Base-by-base conservation (phyloP, 1,140 invertebrate species). In the Cyclina sinensis region DNA sequence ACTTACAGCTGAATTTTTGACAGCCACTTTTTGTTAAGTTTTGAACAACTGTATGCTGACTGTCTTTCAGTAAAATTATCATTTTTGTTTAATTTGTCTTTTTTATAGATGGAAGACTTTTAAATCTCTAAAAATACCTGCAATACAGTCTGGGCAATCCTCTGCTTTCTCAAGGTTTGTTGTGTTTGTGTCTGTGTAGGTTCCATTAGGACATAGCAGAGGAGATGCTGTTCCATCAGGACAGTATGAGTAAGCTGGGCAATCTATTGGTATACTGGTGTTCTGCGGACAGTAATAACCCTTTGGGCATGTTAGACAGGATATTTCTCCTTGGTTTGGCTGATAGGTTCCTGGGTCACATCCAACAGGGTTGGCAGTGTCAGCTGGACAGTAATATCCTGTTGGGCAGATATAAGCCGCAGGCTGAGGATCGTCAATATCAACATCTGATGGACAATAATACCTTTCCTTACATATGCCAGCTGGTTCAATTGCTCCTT, bases 321-420 rank as follows among this genome's bases (percentile, higher is more conserved):
- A 51, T 4, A 68, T 91, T 12, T 57, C 39, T 16, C 93, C 94
- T 24, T 54, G 16, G 16, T 79, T 51, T 43, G 91, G 91, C 76
- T 95, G 94, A 90, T 93, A 94, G 3, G 91, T 93, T 91, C 93
- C 93, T 59, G 93, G 91, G 24, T 90, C 90, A 89, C 94, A 95
- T 51, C 91, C 83, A 0, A 92, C 32, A 7, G 94, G 94, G 27
- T 90, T 84, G 11, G 87, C 93, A 24, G 91, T 91, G 4, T 91
- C 88, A 0, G 48, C 18, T 9, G 89, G 89, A 85, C 94, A 95
- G 74, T 92, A 94, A 84, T 80, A 92, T 54, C 94, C 94, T 21
- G 90, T 48, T 14, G 94, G 94, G 86, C 94, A 95, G 9, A 73
- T 37, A 59, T 90, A 94, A 27, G 46, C 78, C 11, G 92, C 84